Base-by-base conservation (phyloP, 2,797 vertebrate genomes). In the Pyrocephalus nanus region DNA sequence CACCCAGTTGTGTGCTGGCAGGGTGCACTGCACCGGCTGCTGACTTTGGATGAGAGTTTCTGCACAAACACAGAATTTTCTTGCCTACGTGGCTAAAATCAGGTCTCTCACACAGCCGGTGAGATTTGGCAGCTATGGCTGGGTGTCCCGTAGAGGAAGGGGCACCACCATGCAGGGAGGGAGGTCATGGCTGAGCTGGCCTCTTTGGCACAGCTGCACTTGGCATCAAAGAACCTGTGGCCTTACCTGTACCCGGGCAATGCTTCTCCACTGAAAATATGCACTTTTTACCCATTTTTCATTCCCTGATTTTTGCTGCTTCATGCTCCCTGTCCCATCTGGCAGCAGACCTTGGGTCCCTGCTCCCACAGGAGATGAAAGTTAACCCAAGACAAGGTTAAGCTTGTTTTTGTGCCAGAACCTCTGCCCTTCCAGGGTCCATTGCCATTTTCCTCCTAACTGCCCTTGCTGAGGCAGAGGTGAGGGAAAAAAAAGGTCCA, bases 281-380 rank as follows among this genome's bases (percentile, higher is more conserved):
- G 16, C 2, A 1, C 9, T 53, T 55, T 19, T 12, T 1, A 32
- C 3, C 6, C 1, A 2, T 2, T 85, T 71, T 50, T 29, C 7
- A 34, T 48, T 48, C 36, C 12, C 11, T 53, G 4, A 8, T 57
- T 58, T 53, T 53, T 26, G 22, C 54, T 1, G 2, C 15, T 29
- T 6, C 2, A 0, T 3, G 1, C 2, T 76, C 3, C 47, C 45
- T 0, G 0, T 66, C 47, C 25, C 2, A 0, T 15, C 6, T 4
- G 7, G 51, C 11, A 11, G 25, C 19, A 38, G 36, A 17, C 23
- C 4, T 5, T 0, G 0, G 11, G 11, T 13, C 19, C 7, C 21
- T 2, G 1, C 32, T 73, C 30, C 20, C 2, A 2, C 9, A n/a
- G 53, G 21, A 51, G 18, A 27, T 0, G 0, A 8, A 74, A 66